Percentiles rank a stretch among this genome's conserved stretches.
Conservation (phyloP, 2,888 invertebrate species). For the Andrena marginata region DNA sequence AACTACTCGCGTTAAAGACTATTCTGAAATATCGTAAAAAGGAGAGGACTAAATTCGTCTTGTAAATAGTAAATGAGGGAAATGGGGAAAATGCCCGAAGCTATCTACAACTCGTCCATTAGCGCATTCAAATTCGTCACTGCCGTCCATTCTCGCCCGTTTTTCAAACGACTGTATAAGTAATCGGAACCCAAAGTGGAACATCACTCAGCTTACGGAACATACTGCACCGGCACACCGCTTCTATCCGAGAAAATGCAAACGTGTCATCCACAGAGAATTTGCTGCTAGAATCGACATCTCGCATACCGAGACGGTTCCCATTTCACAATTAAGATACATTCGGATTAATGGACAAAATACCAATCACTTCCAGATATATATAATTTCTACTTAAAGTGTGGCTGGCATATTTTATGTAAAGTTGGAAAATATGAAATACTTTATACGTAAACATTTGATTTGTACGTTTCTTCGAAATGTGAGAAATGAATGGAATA, state of each 20-base stretch:
- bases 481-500: background rate
- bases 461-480: background rate
- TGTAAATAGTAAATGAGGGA: background rate
- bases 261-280: conserved; percentile 22
- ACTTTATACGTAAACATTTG: no score
- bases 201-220: background rate
- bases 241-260: conserved; percentile 7
- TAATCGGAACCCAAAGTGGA: background rate
- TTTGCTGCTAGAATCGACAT: conserved; percentile 9
- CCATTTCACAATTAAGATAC: background rate
- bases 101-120: background rate
- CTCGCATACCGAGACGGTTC: conserved; percentile 9
- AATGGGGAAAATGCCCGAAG: background rate
- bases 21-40: no score
- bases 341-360: background rate
- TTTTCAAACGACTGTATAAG: conserved; percentile 10
- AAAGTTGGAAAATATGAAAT: no score
- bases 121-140: background rate
- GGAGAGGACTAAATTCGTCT: no score
- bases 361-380: no score
- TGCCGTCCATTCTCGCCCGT: background rate
- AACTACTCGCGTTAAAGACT: no score
- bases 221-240: background rate
- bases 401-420: no score
- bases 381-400: no score